These are phyloP conservation scores for Periophthalmus magnuspinnatus DNA, from an alignment of 2,797 vertebrate species.

Conservation along the genomic window DNA sequence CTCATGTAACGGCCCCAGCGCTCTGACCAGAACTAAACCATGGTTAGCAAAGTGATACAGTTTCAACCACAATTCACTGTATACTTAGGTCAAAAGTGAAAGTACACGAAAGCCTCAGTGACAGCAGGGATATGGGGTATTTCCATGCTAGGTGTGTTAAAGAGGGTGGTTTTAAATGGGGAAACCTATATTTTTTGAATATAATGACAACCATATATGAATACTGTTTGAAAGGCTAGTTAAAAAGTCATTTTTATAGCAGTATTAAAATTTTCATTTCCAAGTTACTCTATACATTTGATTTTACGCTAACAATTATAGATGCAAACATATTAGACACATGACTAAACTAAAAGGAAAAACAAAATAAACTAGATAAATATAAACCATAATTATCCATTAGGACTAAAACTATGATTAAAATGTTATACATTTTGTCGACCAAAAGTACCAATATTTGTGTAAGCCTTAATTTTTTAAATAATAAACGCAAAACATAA, in stretches of 20 bases:
- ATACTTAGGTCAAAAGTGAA: slow-evolving; percentile 15
- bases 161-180: neutral
- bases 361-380: too few species aligned
- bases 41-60: slow-evolving; percentile 34
- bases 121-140: slow-evolving; percentile 13
- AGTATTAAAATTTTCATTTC: too few species aligned
- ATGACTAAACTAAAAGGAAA: too few species aligned
- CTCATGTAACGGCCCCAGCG: slow-evolving; percentile 46
- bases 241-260: neutral
- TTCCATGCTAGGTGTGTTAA: neutral
- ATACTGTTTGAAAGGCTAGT: neutral
- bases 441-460: too few species aligned
- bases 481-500: too few species aligned
- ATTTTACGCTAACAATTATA: too few species aligned
- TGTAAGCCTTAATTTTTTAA: too few species aligned
- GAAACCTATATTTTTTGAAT: neutral
- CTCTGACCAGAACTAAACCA: slow-evolving; percentile 53
- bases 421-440: too few species aligned
- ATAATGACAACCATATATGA: neutral
- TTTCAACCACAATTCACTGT: slow-evolving; percentile 62
- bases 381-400: too few species aligned
- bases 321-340: too few species aligned
- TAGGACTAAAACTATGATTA: too few species aligned
- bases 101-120: neutral
- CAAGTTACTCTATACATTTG: too few species aligned